Conservation (phyloP, 1,140 invertebrate genomes). For the Conus ventricosus region DNA sequence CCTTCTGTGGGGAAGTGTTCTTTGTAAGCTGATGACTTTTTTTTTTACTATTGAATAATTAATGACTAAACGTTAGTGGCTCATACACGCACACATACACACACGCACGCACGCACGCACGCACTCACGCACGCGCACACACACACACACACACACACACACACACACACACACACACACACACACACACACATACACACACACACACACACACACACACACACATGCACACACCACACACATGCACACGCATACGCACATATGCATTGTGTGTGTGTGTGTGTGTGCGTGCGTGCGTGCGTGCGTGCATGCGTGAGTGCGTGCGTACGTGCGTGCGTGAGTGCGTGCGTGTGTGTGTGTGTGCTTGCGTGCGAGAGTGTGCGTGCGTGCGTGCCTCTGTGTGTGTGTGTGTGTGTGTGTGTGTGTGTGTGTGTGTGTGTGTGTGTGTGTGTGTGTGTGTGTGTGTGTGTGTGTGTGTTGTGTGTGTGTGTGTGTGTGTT, state of each 20-base stretch:
- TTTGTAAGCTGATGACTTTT: background rate
- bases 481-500: too few relatives aligned
- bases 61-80: too few relatives aligned
- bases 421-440: background rate
- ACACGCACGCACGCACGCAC: too few relatives aligned
- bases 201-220: too few relatives aligned
- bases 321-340: background rate
- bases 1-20: constrained; percentile 14
- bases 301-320: background rate
- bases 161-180: too few relatives aligned
- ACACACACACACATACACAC: too few relatives aligned
- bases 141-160: too few relatives aligned
- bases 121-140: too few relatives aligned
- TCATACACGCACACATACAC: too few relatives aligned
- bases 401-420: background rate
- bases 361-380: background rate
- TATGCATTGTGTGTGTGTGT: background rate
- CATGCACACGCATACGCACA: background rate
- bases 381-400: background rate
- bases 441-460: background rate
- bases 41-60: background rate
- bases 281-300: background rate
- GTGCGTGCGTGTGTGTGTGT: background rate
- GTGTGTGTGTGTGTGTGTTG: background rate
- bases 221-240: too few relatives aligned